phyloP scores from a whole-genome alignment of 2,888 invertebrate genomes.

The Abrostola tripartita region DNA sequence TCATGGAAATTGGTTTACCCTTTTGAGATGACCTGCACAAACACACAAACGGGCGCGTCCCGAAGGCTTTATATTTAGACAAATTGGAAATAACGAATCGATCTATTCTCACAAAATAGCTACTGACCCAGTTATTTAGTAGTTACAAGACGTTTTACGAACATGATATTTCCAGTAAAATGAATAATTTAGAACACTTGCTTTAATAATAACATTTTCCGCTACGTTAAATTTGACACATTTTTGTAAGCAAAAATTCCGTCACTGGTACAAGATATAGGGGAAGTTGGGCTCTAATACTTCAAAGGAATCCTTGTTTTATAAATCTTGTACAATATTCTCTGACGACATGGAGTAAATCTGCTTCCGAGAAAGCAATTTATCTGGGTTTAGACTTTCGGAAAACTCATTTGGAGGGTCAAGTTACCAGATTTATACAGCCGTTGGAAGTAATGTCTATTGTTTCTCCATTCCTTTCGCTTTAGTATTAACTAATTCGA shows the following conservation, averaged over 20 bases:
- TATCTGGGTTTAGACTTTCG: slow-evolving; percentile 16
- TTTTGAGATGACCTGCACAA: slow-evolving; percentile 27
- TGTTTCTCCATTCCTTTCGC: slow-evolving; percentile 11
- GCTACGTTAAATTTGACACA: not conserved
- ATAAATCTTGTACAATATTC: not conserved
- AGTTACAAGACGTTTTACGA: slow-evolving; percentile 11
- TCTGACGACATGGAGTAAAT: slow-evolving; percentile 6
- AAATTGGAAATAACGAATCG: slow-evolving; percentile 34
- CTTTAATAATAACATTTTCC: not conserved
- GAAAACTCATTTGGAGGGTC: slow-evolving; percentile 23
- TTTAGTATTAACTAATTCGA: slow-evolving; percentile 14
- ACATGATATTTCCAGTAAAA: not conserved
- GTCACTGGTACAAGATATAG: not conserved
- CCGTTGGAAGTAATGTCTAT: slow-evolving; percentile 14
- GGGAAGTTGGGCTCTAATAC: slow-evolving; percentile 3
- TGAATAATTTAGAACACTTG: not conserved
- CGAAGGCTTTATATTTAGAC: slow-evolving; percentile 31
- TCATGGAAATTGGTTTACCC: slow-evolving; percentile 39
- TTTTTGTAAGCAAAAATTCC: not conserved
- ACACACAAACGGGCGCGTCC: slow-evolving; percentile 19
- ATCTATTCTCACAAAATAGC: slow-evolving; percentile 29
- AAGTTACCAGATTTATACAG: slow-evolving; percentile 19
- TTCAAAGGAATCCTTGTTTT: slow-evolving; percentile 18
- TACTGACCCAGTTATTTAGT: slow-evolving; percentile 12
- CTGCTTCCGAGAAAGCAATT: slow-evolving; percentile 13